phyloP scores from a whole-genome alignment of 2,888 invertebrate genomes.

The Stomorhina lunata region DNA sequence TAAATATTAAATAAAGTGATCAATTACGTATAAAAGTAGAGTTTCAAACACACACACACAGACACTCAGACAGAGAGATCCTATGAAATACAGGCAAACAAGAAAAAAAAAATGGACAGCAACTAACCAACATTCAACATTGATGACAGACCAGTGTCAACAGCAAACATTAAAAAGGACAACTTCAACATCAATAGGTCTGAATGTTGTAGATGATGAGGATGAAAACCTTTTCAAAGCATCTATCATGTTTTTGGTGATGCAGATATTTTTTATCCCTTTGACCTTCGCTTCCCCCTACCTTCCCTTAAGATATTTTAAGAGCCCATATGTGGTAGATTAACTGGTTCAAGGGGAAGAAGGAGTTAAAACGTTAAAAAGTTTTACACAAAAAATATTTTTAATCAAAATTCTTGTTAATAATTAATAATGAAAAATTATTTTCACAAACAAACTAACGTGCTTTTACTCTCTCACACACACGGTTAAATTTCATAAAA shows the following conservation, averaged over 20 bases:
- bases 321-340: conserved; percentile 18
- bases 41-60: not conserved
- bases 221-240: conserved; percentile 14
- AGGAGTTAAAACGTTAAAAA: not conserved
- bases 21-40: conserved; percentile 44
- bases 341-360: conserved; percentile 28
- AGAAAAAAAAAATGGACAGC: not conserved
- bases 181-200: conserved; percentile 14
- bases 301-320: too few relatives aligned
- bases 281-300: too few relatives aligned
- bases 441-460: conserved; percentile 36
- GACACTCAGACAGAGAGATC: not conserved
- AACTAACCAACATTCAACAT: conserved; percentile 2
- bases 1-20: conserved; percentile 63
- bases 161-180: conserved; percentile 5
- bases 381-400: conserved; percentile 64
- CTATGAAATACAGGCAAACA: not conserved
- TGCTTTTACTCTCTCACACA: not conserved
- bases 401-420: conserved; percentile 79
- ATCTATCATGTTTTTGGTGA: conserved; percentile 13
- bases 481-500: not conserved
- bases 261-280: not conserved
- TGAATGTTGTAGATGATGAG: conserved; percentile 15
- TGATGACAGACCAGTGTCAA: conserved; percentile 48
- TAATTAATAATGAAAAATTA: conserved; percentile 77